These are phyloP conservation scores for Homalodisca vitripennis DNA, from an alignment of 1,140 invertebrate genomes.

Conservation along the genomic window DNA sequence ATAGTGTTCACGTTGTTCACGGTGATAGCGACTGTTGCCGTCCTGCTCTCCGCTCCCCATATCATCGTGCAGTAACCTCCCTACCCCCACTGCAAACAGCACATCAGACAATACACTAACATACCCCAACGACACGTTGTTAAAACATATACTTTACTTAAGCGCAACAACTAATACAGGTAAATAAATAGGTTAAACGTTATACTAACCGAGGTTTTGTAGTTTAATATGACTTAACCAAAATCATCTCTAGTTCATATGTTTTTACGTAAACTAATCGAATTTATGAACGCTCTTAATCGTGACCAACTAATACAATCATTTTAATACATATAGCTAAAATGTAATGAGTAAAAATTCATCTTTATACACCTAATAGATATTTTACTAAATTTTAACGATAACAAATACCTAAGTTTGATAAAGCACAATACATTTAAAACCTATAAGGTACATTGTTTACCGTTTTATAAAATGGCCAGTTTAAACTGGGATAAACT, in stretches of 20 bases:
- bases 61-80: conserved; percentile 80
- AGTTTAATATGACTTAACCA: conserved; percentile 6
- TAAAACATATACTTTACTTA: neutral
- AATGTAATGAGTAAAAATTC: neutral
- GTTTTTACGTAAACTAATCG: conserved; percentile 19
- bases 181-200: conserved; percentile 7
- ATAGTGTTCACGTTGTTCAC: conserved; percentile 97
- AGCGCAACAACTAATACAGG: conserved; percentile 26
- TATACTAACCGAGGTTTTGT: conserved; percentile 5
- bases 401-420: neutral
- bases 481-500: neutral
- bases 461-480: no score
- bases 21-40: conserved; percentile 90
- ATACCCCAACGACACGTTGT: neutral
- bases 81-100: neutral
- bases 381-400: neutral
- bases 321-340: conserved; percentile 13
- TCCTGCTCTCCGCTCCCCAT: conserved; percentile 91
- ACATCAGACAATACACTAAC: conserved; percentile 11
- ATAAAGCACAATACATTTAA: conserved; percentile 6
- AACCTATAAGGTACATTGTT: neutral
- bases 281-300: conserved; percentile 16
- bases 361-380: neutral
- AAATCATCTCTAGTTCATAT: neutral
- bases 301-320: conserved; percentile 20